Percentiles rank a stretch among this genome's conserved stretches.
phyloP scores from a whole-genome alignment of 1,140 invertebrate genomes.

The Varroa destructor region DNA sequence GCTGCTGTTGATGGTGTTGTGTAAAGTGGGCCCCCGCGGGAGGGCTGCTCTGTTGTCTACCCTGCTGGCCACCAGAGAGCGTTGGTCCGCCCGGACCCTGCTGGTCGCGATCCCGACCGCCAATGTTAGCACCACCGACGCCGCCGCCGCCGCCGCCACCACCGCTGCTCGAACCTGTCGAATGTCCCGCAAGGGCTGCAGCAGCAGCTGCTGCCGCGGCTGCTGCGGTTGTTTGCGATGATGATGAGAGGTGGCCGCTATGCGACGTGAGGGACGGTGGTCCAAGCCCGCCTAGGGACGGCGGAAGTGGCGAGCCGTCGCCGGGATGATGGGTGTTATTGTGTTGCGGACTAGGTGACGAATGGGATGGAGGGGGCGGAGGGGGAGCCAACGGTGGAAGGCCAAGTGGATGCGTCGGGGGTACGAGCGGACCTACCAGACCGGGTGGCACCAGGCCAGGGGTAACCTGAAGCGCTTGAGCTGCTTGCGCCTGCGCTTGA shows the following conservation, averaged over 20 bases:
- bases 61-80: slow-evolving; percentile 18
- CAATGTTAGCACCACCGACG: too few species aligned
- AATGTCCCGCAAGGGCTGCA: too few species aligned
- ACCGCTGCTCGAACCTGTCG: too few species aligned
- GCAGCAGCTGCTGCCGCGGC: too few species aligned
- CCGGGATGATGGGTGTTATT: background rate
- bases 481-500: slow-evolving; percentile 15
- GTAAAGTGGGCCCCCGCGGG: slow-evolving; percentile 12
- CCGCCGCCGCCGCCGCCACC: too few species aligned
- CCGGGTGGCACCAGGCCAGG: slow-evolving; percentile 13
- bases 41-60: slow-evolving; percentile 13
- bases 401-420: slow-evolving; percentile 1
- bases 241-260: too few species aligned
- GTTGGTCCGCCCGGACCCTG: slow-evolving; percentile 6
- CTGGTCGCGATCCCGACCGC: background rate
- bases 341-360: slow-evolving; percentile 10
- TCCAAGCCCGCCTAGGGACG: too few species aligned
- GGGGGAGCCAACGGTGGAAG: slow-evolving; percentile 7
- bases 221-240: too few species aligned
- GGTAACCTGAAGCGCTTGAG: too few species aligned
- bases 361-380: background rate
- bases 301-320: too few species aligned
- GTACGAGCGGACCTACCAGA: slow-evolving; percentile 9
- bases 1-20: slow-evolving; percentile 20
- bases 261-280: too few species aligned